Evolutionary conservation across 2,888 invertebrate genomes (phyloP), one percentile per base, ranked within the genome.

Genomic region (Branchipolynoe longqiensis): DNA sequence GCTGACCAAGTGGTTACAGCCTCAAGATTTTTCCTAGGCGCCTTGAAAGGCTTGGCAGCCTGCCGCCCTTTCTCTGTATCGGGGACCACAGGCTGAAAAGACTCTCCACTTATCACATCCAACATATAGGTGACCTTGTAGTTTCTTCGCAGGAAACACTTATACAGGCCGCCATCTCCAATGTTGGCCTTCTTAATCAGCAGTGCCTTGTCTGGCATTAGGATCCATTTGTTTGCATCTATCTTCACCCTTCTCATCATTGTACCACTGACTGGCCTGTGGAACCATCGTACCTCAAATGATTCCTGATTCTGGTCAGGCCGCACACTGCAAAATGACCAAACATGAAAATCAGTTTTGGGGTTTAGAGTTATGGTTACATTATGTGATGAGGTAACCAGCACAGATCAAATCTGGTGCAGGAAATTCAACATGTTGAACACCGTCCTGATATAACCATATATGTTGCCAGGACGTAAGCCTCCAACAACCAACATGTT

Each of bases 1-100:
- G 93, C 90, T 0, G 95, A 93, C 96, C 96, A 96, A 8, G 93
- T 92, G 0, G 95, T 95, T 88, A 94, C 95, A 78, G 95, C 86
- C 85, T 92, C 90, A 84, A 96, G 89, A 86, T 90, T 90, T 40
- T 90, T 94, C 91, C 91, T 95, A 0, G 93, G 91, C 41, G 94
- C 92, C 85, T 94, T 93, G 14, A 94, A 93, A 0, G 96, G 94
- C 62, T 1, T 4, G 2, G 62, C 64, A 40, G 83, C 64, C 1
- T 33, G 56, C 18, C 8, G 6, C 3, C 82, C 56, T 58, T 82
- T 82, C 1, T 56, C 82, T 2, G 56, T 36, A 18, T 56, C 58
- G 1, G 18, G 31, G 22, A 36, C 41, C 4, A 58, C 82, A 22
- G 22, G 3, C 22, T 58, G 25, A 33, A 58, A 58, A 0, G 1